phyloP scores from a whole-genome alignment of 2,888 invertebrate species.

The Ophion obscuratus region DNA sequence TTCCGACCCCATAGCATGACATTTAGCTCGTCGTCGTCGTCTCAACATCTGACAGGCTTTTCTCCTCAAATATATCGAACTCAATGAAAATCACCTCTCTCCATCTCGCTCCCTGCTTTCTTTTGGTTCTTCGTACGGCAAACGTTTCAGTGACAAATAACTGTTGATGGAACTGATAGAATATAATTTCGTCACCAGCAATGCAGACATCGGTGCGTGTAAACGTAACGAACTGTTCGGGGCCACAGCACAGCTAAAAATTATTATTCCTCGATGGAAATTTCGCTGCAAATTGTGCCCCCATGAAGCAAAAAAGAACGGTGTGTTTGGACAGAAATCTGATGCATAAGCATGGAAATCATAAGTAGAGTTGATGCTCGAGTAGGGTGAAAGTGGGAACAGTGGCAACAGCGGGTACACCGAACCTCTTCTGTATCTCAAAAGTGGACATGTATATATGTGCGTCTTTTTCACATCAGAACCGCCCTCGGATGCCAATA shows the following conservation, averaged over 20 bases:
- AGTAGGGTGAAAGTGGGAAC: no score
- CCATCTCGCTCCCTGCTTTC: not conserved
- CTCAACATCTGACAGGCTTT: conserved; percentile 29
- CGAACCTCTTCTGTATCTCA: no score
- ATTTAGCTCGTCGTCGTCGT: conserved; percentile 19
- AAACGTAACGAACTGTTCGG: not conserved
- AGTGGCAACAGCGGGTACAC: no score
- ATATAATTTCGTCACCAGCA: not conserved
- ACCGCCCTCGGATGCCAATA: no score
- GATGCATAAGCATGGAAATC: no score
- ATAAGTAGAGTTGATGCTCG: no score
- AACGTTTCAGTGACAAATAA: not conserved
- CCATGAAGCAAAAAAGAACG: no score
- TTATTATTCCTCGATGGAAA: not conserved
- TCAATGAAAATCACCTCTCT: conserved; percentile 50
- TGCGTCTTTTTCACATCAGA: no score
- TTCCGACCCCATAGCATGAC: conserved; percentile 6
- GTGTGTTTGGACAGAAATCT: no score
- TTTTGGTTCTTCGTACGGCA: conserved; percentile 5
- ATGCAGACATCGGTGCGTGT: not conserved
- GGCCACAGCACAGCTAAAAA: not conserved
- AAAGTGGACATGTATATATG: no score
- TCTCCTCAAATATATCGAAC: conserved; percentile 42
- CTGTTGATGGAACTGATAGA: conserved; percentile 10
- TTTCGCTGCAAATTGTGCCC: not conserved